Base-by-base conservation (phyloP, 1,140 invertebrate genomes). In the Antheraea mylitta region DNA sequence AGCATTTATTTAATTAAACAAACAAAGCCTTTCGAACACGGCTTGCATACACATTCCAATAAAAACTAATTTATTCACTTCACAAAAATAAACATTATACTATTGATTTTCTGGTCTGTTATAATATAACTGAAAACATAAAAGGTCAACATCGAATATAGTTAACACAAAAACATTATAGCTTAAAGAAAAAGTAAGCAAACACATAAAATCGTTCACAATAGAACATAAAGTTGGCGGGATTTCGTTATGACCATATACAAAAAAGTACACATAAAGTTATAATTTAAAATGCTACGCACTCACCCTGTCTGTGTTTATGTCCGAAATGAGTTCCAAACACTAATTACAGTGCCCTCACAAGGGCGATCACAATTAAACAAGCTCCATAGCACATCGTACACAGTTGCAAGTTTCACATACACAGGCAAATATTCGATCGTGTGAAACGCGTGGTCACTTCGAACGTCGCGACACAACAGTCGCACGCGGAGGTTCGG, bases 331-430 rank as follows among this genome's bases (percentile, higher is more conserved):
- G 59, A 65, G 67, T 75, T 69, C 18, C 60, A 61, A 72, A 68
- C 72, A 79, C 71, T 78, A 59, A 70, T 71, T 75, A 69, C 59
- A 67, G 36, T 86, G 79, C 86, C 88, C 86, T 83, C 70, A 75
- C 67, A 69, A 78, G 86, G 86, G 82, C 86, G 69, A 71, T 73
- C 85, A 88, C 88, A 82, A 66, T 70, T 69, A 80, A 80, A 82
- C 76, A 82, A 86, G 79, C 73, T 82, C 75, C 85, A 87, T 82
- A 81, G 78, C 85, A 87, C 86, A 90, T 85, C 74, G 79, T 84
- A 90, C 85, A 86, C 7, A 30, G 13, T 53, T 53, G 38, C 38
- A 7, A 64, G 18, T 61, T 30, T 30, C 19, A 61, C 60, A 61
- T 13, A 61, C 60, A 61, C 60, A 61, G 10, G 6, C 11, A 30